Percentiles rank a stretch among this genome's conserved stretches.
These are phyloP conservation scores for Chascanopsetta lugubris DNA, from an alignment of 2,113 vertebrate species.

Conservation along the genomic window DNA sequence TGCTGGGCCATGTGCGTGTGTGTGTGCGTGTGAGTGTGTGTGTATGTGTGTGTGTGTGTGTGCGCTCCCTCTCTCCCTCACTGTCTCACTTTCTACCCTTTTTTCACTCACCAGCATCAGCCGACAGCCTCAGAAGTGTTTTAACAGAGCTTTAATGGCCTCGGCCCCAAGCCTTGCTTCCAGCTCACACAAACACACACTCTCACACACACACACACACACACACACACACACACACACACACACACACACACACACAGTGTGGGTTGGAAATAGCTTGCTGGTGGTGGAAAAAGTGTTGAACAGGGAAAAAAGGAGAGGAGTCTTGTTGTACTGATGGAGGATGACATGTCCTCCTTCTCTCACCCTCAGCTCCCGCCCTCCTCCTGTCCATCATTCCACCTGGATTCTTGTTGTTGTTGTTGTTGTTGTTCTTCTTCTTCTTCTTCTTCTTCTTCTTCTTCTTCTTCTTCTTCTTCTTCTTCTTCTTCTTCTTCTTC, in stretches of 20 bases:
- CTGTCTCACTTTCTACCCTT: constrained; percentile 56
- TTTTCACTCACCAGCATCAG: constrained; percentile 77
- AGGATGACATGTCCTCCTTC: constrained; percentile 89
- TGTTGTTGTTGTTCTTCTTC: too few species aligned
- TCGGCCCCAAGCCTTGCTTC: constrained; percentile 83
- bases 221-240: constrained; percentile 40
- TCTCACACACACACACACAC: background rate
- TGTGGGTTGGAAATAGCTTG: constrained; percentile 87
- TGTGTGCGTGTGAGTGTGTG: constrained; percentile 67
- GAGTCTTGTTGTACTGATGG: constrained; percentile 67
- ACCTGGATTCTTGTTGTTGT: too few species aligned
- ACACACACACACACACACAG: background rate
- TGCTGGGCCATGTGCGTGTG: constrained; percentile 80
- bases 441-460: constrained; percentile 7
- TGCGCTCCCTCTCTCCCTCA: constrained; percentile 58
- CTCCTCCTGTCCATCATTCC: constrained; percentile 18
- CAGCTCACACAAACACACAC: constrained; percentile 48
- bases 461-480: background rate
- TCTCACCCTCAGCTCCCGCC: constrained; percentile 52
- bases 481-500: background rate
- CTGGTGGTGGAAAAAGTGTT: constrained; percentile 75
- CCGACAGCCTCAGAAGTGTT: constrained; percentile 99
- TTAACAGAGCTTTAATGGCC: constrained; percentile 99
- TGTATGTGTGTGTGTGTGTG: constrained; percentile 67
- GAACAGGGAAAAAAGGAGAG: constrained; percentile 46